phyloP scores from a whole-genome alignment of 2,797 vertebrate species.

The Sphenopsis melanotis region DNA sequence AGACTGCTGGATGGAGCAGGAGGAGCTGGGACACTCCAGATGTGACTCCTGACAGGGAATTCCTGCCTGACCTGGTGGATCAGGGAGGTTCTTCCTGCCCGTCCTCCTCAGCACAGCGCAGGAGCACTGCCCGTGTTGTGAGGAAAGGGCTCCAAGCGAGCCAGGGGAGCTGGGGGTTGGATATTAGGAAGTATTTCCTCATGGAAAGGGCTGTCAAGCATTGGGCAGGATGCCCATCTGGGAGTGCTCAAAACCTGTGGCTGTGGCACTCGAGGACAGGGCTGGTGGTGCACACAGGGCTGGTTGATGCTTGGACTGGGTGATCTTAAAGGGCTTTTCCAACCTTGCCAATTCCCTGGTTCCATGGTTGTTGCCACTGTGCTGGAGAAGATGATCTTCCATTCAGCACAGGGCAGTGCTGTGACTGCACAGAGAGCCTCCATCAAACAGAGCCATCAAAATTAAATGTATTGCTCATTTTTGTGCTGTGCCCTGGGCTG shows the following conservation, averaged over 20 bases:
- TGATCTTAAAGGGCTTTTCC: rapidly evolving
- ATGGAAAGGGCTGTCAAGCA: neutral
- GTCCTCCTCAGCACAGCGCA: neutral
- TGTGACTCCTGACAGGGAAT: neutral
- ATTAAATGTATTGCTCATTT: rapidly evolving
- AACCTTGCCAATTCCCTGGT: rapidly evolving
- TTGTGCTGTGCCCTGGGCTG: neutral
- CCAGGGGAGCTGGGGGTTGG: neutral
- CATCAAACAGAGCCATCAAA: neutral
- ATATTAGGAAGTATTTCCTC: rapidly evolving
- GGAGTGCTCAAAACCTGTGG: rapidly evolving
- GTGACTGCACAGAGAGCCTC: neutral
- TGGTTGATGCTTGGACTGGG: rapidly evolving
- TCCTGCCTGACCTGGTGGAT: rapidly evolving
- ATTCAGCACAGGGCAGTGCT: neutral
- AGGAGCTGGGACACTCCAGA: neutral
- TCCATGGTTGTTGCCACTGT: neutral
- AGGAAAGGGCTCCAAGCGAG: neutral
- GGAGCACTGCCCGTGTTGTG: neutral
- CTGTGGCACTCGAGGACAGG: rapidly evolving
- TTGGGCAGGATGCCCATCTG: neutral
- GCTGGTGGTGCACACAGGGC: neutral
- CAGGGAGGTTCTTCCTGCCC: neutral
- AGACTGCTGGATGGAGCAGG: neutral
- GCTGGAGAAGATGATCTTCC: neutral